These are phyloP conservation scores for Nomada ferruginata DNA, from an alignment of 2,888 invertebrate genomes.

Conservation along the genomic window DNA sequence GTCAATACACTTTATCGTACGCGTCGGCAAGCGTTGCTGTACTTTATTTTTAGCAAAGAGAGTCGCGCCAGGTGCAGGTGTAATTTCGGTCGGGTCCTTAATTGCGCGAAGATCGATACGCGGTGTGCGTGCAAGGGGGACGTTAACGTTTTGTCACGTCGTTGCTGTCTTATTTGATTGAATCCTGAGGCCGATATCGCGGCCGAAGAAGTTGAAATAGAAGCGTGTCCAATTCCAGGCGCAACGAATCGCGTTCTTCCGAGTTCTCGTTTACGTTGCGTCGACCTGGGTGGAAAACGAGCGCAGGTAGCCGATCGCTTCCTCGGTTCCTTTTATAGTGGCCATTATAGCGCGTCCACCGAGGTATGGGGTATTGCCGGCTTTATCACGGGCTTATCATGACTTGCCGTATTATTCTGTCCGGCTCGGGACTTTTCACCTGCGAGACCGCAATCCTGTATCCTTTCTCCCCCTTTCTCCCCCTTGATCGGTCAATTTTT, in stretches of 20 bases:
- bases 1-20: neutral
- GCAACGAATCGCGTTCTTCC: neutral
- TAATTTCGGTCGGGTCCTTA: conserved; percentile 26
- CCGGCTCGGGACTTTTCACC: conserved; percentile 63
- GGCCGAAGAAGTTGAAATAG: neutral
- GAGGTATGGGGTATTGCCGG: conserved; percentile 35
- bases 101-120: neutral
- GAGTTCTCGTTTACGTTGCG: conserved; percentile 12
- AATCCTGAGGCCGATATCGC: neutral
- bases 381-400: conserved; percentile 66
- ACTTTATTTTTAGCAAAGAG: neutral
- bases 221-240: conserved; percentile 10
- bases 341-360: conserved; percentile 57
- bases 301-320: conserved; percentile 38
- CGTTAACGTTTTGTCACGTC: neutral
- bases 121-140: neutral
- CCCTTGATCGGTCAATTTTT: conserved; percentile 55
- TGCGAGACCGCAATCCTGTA: conserved; percentile 57
- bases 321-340: conserved; percentile 50
- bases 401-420: conserved; percentile 62
- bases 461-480: conserved; percentile 20
- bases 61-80: conserved; percentile 26
- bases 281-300: conserved; percentile 18
- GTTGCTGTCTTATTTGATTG: neutral
- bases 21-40: too few species aligned